Conservation (phyloP, 23 tunicate genomes). For the Ciona savignyi region DNA sequence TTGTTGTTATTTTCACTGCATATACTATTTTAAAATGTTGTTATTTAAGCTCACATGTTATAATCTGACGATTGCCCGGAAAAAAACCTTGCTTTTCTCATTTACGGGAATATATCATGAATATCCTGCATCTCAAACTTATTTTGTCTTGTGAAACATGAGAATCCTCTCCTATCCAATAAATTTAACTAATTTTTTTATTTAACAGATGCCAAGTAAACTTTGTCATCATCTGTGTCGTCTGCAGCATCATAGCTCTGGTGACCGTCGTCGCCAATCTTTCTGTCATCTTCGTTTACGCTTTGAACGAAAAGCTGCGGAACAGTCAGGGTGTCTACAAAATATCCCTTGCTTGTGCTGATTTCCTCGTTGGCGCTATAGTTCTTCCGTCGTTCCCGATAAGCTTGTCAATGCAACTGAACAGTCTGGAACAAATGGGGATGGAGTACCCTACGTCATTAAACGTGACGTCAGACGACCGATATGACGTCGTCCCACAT, state of each 20-base stretch:
- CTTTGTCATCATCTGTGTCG: not conserved
- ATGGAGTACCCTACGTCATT: not conserved
- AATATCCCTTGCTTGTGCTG: conserved; percentile 33
- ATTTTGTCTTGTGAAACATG: too few relatives aligned
- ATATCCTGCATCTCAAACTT: too few relatives aligned
- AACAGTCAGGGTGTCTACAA: conserved; percentile 59
- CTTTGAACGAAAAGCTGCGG: conserved; percentile 16
- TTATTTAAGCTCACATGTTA: too few relatives aligned
- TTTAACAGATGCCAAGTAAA: conserved; percentile 6
- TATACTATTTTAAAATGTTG: too few relatives aligned
- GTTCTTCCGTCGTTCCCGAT: conserved; percentile 25
- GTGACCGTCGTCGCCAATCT: conserved; percentile 8
- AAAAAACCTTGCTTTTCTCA: too few relatives aligned
- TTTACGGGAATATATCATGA: too few relatives aligned
- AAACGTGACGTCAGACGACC: not conserved
- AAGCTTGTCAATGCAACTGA: conserved; percentile 1
- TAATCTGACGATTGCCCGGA: too few relatives aligned
- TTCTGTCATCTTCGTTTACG: conserved; percentile 4
- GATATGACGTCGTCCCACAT: not conserved
- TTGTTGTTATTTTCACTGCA: not conserved
- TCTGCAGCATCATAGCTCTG: not conserved
- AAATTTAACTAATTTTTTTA: not conserved
- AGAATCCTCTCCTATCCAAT: not conserved
- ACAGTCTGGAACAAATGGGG: not conserved
- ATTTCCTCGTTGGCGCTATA: conserved; percentile 26